These are phyloP conservation scores for Cheilosia scutellata DNA, from an alignment of 2,888 invertebrate genomes.

Conservation along the genomic window DNA sequence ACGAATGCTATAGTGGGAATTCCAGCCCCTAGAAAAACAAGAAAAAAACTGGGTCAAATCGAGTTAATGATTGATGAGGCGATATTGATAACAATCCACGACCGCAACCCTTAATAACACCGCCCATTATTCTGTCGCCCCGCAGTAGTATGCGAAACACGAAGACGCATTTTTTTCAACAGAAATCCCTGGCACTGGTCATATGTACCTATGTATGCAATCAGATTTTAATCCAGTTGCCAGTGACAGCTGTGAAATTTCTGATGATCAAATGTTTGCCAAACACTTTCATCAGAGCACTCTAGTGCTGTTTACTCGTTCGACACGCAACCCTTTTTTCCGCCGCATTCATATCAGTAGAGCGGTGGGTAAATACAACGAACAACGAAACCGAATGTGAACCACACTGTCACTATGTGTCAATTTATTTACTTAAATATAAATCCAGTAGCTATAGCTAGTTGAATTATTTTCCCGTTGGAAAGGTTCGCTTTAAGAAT, in stretches of 20 bases:
- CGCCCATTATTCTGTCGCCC: background rate
- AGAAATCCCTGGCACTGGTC: background rate
- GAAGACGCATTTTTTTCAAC: conserved; percentile 24
- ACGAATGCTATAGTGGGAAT: conserved; percentile 18
- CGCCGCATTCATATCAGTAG: background rate
- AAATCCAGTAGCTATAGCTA: conserved; percentile 19
- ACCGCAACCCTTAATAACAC: background rate
- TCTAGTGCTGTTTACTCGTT: conserved; percentile 51
- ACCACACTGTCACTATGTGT: conserved; percentile 42
- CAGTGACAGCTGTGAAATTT: conserved; percentile 67
- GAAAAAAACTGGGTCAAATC: conserved; percentile 59
- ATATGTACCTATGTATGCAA: conserved; percentile 31
- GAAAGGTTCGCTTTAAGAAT: conserved; percentile 29
- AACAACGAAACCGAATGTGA: conserved; percentile 60
- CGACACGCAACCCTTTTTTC: conserved; percentile 57
- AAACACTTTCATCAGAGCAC: conserved; percentile 69
- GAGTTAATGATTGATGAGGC: conserved; percentile 69
- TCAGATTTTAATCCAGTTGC: conserved; percentile 70
- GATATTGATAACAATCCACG: conserved; percentile 41
- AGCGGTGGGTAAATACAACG: conserved; percentile 53
- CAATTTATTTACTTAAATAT: conserved; percentile 58
- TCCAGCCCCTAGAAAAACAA: background rate
- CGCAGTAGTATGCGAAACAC: too few relatives aligned
- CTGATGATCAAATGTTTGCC: conserved; percentile 71
- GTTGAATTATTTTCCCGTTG: conserved; percentile 40